Conservation (phyloP, 2,888 invertebrate genomes). For the Cephus nigrinus region DNA sequence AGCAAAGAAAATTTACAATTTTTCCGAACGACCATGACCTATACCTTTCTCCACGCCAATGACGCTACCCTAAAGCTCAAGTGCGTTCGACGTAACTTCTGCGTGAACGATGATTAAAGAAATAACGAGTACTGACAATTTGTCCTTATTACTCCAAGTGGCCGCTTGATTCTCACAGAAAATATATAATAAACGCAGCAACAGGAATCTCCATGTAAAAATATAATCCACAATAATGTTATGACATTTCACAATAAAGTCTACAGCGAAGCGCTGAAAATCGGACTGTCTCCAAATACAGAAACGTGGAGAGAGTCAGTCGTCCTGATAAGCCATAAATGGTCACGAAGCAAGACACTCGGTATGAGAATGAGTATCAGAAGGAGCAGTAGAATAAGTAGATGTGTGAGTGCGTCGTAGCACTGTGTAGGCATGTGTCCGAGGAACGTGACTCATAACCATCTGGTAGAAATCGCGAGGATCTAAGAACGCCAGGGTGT, state of each 20-base stretch:
- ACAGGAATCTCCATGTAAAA: not conserved
- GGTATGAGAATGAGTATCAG: not conserved
- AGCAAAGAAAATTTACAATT: not conserved
- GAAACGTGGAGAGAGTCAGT: not conserved
- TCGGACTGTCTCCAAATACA: not conserved
- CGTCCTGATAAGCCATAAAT: slow-evolving; percentile 2
- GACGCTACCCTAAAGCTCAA: not conserved
- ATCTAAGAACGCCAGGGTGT: not conserved
- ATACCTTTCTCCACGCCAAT: not conserved
- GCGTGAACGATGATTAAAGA: not conserved
- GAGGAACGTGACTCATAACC: slow-evolving; percentile 39
- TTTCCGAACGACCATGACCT: not conserved
- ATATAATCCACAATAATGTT: not conserved
- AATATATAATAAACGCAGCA: not conserved
- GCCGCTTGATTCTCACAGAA: not conserved
- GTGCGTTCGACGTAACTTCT: not conserved
- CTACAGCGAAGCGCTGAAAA: not conserved
- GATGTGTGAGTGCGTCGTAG: not conserved
- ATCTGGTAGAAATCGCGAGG: slow-evolving; percentile 30
- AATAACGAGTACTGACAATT: not conserved
- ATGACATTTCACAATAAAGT: not conserved
- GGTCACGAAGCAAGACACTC: slow-evolving; percentile 6
- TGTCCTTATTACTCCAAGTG: not conserved
- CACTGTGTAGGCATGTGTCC: slow-evolving; percentile 26
- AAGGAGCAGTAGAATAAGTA: not conserved